phyloP scores from a whole-genome alignment of 92 coral and sea anemone species.

The Hydrozoanthus gracilis region DNA sequence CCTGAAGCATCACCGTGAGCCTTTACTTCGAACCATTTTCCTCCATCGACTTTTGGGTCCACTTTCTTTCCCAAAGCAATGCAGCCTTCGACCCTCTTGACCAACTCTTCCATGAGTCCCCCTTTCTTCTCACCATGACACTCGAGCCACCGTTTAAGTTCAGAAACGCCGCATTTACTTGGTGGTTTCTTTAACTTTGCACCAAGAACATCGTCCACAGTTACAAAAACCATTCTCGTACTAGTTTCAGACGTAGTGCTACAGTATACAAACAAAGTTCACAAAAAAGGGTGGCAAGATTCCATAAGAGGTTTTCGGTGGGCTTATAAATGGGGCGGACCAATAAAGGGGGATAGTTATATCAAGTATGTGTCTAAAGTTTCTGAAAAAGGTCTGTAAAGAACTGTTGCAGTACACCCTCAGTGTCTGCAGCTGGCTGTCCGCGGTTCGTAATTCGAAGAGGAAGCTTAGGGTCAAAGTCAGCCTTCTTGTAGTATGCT shows the following conservation, averaged over 20 bases:
- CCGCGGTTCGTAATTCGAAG: not conserved
- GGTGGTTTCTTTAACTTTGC: conserved; percentile 8
- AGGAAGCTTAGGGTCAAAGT: conserved; percentile 30
- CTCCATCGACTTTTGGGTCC: not conserved
- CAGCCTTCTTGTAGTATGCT: conserved; percentile 13
- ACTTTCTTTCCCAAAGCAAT: not conserved
- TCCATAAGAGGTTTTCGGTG: no score
- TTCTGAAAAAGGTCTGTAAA: conserved; percentile 32
- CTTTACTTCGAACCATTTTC: no score
- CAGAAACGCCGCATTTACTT: conserved; percentile 10
- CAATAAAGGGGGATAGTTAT: no score
- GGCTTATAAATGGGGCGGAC: no score
- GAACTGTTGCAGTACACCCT: conserved; percentile 29
- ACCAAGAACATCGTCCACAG: conserved; percentile 7
- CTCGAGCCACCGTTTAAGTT: no score
- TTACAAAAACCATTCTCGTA: not conserved
- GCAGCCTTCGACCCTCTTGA: no score
- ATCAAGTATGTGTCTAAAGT: conserved; percentile 26
- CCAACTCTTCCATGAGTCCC: not conserved
- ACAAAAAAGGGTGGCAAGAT: no score
- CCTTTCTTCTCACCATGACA: no score
- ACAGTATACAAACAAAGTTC: not conserved
- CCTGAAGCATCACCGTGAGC: no score
- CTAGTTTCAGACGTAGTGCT: conserved; percentile 6
- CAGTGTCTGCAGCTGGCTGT: conserved; percentile 47